Conservation (phyloP, 2,113 vertebrate genomes). For the Patagioenas fasciata region DNA sequence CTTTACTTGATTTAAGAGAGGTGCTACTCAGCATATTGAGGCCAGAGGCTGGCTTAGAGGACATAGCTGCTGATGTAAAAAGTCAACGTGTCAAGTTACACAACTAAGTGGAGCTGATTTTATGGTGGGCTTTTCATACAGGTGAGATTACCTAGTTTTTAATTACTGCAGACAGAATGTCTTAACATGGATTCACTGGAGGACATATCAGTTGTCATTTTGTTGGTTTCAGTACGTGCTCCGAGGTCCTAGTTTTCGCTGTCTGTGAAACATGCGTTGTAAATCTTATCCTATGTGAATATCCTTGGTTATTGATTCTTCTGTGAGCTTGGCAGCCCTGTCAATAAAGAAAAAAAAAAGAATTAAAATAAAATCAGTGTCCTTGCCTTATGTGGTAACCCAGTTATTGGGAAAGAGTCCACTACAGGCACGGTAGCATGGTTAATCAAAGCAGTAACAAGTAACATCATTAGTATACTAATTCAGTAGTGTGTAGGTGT, state of each 20-base stretch:
- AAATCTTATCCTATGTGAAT: conserved; percentile 49
- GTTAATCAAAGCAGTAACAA: conserved; percentile 61
- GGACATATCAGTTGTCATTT: conserved; percentile 62
- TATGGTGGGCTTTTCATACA: conserved; percentile 45
- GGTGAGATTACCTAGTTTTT: conserved; percentile 59
- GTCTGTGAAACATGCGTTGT: conserved; percentile 45
- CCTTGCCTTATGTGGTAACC: conserved; percentile 23
- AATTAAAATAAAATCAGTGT: conserved; percentile 32
- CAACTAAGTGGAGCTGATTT: conserved; percentile 54
- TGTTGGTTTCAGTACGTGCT: conserved; percentile 59
- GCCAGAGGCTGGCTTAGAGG: conserved; percentile 37
- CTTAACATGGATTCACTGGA: conserved; percentile 51
- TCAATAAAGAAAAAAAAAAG: conserved; percentile 25
- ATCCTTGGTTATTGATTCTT: conserved; percentile 53
- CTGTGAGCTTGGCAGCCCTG: conserved; percentile 49
- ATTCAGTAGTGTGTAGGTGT: conserved; percentile 45
- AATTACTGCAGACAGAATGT: conserved; percentile 53
- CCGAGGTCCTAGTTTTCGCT: too few relatives aligned
- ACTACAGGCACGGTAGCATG: conserved; percentile 1
- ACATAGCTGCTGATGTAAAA: conserved; percentile 29
- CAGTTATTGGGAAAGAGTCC: conserved; percentile 31
- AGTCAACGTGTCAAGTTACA: conserved; percentile 40
- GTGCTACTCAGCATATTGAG: neutral
- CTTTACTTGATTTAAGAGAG: neutral
- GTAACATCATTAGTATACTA: conserved; percentile 46